phyloP scores from a whole-genome alignment of 2,888 invertebrate species.

The Conomelus anceps region DNA sequence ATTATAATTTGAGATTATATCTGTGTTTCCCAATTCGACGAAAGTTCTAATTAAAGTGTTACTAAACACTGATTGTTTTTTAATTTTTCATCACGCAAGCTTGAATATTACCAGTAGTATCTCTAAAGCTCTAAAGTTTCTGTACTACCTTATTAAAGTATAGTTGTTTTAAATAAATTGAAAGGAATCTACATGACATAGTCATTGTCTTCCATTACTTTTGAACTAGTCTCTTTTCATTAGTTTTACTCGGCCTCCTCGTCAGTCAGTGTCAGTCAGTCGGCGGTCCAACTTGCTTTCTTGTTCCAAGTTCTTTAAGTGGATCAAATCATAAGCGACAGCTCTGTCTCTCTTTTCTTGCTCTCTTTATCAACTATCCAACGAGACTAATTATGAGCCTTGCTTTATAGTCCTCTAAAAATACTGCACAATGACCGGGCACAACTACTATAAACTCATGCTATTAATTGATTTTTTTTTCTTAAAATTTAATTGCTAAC shows the following conservation, averaged over 20 bases:
- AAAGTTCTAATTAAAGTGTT: too few species aligned
- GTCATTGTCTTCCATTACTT: not conserved
- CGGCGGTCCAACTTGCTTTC: not conserved
- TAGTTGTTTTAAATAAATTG: too few species aligned
- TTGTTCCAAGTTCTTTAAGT: not conserved
- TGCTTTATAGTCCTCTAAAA: not conserved
- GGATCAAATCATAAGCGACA: not conserved
- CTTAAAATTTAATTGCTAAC: too few species aligned
- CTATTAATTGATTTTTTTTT: not conserved
- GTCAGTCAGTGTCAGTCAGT: not conserved
- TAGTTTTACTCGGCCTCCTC: not conserved
- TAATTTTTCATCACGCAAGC: too few species aligned
- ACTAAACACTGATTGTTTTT: too few species aligned
- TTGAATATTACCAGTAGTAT: too few species aligned
- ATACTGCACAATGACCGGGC: not conserved
- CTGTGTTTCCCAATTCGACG: too few species aligned
- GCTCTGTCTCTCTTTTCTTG: not conserved
- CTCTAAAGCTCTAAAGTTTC: too few species aligned
- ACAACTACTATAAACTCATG: not conserved
- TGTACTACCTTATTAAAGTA: not conserved
- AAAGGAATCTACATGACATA: not conserved
- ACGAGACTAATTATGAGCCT: not conserved
- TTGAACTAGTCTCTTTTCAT: not conserved
- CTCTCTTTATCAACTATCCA: not conserved
- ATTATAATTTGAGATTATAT: too few species aligned